These are phyloP conservation scores for Heliconius aoede DNA, from an alignment of 2,888 invertebrate species.

Conservation along the genomic window DNA sequence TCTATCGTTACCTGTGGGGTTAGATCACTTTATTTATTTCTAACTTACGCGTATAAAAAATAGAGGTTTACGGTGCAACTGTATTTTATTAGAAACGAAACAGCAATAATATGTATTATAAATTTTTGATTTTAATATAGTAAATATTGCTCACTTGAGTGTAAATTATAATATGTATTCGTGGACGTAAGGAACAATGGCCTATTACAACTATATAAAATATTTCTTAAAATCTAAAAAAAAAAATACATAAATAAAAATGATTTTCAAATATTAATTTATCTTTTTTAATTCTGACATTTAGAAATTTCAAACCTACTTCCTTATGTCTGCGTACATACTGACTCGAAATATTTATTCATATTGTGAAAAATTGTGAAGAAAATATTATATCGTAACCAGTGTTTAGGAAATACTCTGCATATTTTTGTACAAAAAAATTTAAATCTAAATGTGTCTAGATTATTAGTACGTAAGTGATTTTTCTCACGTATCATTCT, in stretches of 20 bases:
- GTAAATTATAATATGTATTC: conserved; percentile 40
- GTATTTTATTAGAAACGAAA: conserved; percentile 42
- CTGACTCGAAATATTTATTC: conserved; percentile 50
- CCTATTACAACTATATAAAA: conserved; percentile 23
- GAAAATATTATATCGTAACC: conserved; percentile 54
- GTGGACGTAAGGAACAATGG: conserved; percentile 46
- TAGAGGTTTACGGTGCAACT: conserved; percentile 42
- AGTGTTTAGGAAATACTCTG: conserved; percentile 65
- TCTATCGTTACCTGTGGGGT: too few species aligned
- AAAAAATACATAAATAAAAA: too few species aligned
- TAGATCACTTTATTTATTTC: conserved; percentile 1
- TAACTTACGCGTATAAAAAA: conserved; percentile 28
- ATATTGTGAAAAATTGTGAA: conserved; percentile 47
- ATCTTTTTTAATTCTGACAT: not conserved
- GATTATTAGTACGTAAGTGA: conserved; percentile 53
- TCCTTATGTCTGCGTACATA: conserved; percentile 51
- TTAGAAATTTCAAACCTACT: not conserved
- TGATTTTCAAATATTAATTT: not conserved
- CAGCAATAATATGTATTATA: conserved; percentile 53
- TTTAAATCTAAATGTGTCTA: conserved; percentile 60
- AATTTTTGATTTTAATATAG: conserved; percentile 41
- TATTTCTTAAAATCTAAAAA: too few species aligned
- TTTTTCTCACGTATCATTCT: conserved; percentile 61
- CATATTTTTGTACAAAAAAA: conserved; percentile 75
- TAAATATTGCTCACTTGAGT: conserved; percentile 52